Evolutionary conservation across 2,888 invertebrate genomes (phyloP).

Genomic region (Meiosimyza platycephala): DNA sequence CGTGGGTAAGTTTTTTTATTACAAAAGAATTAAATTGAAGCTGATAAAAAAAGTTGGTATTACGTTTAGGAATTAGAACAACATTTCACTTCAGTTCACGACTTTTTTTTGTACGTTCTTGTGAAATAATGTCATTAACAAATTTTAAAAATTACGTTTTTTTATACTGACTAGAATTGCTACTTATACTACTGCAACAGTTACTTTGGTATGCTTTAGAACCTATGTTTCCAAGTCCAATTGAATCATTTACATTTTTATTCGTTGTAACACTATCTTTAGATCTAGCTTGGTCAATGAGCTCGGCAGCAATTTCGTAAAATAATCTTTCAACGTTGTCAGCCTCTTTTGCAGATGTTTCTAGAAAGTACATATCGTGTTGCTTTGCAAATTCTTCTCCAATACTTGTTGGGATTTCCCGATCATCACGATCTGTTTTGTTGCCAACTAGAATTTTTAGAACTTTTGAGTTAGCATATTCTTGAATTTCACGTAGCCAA

Average conservation of each 20-base stretch:
- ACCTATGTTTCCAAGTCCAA: conserved; percentile 53
- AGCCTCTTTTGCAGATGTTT: conserved; percentile 97
- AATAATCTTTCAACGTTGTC: conserved; percentile 97
- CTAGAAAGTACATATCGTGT: conserved; percentile 97
- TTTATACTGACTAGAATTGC: too few relatives aligned
- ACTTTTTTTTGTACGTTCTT: too few relatives aligned
- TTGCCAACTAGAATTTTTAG: conserved; percentile 76
- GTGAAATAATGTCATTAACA: too few relatives aligned
- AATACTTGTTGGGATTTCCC: conserved; percentile 90
- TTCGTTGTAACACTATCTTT: conserved; percentile 70
- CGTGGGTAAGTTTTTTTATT: too few relatives aligned
- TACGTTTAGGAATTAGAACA: too few relatives aligned
- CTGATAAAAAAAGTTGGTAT: too few relatives aligned
- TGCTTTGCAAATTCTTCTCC: conserved; percentile 96
- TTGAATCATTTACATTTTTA: conserved; percentile 52
- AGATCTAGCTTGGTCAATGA: conserved; percentile 92
- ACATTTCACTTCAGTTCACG: too few relatives aligned
- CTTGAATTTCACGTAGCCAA: conserved; percentile 97
- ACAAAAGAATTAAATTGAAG: too few relatives aligned
- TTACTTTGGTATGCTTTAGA: background rate
- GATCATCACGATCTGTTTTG: conserved; percentile 95
- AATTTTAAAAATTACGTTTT: too few relatives aligned
- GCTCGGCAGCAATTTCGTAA: conserved; percentile 94
- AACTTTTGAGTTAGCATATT: conserved; percentile 92
- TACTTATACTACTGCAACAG: too few relatives aligned